A percentile compares a stretch with the other conserved stretches of the same genome.
Conservation (phyloP, 2,797 vertebrate genomes). For the Halcyon badia region DNA sequence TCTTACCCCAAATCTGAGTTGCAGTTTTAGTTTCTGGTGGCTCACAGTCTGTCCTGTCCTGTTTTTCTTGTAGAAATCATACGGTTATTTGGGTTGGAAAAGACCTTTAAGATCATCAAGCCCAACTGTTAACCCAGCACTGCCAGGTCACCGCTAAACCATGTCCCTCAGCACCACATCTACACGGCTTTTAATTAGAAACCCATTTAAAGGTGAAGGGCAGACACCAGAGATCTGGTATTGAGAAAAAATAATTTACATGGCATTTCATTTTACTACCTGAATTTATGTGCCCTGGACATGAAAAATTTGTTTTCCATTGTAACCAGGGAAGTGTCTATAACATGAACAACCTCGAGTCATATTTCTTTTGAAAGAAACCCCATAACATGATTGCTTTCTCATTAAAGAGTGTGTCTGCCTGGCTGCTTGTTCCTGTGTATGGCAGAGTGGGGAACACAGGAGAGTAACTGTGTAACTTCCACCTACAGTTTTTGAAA, state of each 20-base stretch:
- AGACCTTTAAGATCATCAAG: background rate
- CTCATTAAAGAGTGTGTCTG: background rate
- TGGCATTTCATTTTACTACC: conserved; percentile 2
- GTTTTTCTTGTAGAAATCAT: background rate
- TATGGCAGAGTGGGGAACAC: background rate
- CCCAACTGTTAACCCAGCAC: background rate
- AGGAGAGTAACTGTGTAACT: background rate
- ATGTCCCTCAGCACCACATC: background rate
- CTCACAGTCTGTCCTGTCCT: accelerated
- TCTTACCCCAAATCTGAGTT: background rate
- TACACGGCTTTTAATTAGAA: background rate
- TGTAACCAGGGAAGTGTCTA: background rate
- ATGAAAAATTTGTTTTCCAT: background rate
- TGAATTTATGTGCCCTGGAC: conserved; percentile 30
- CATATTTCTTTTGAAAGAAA: background rate
- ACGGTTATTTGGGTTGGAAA: background rate
- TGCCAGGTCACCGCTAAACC: background rate
- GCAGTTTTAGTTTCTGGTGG: background rate
- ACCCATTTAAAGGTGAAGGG: background rate
- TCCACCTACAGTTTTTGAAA: background rate
- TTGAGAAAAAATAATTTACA: background rate
- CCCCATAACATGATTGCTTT: background rate
- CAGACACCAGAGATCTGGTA: background rate
- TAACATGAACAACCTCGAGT: background rate
- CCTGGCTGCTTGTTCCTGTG: background rate